Base-by-base conservation (phyloP, 2,113 vertebrate species). In the Daboia siamensis region DNA sequence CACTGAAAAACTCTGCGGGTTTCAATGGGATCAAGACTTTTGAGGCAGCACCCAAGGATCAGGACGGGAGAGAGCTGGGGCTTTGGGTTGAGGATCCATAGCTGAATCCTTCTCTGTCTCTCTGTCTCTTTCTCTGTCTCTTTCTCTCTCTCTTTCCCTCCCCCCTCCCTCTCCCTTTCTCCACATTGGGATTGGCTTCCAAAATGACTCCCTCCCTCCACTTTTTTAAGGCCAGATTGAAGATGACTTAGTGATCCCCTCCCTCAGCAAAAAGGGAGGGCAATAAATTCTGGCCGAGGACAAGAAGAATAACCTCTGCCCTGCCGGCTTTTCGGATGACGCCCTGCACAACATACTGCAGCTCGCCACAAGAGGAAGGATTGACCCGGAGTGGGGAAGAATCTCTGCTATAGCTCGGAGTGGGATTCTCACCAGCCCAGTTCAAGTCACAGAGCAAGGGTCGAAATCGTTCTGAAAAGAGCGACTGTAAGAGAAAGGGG, bases 381-480 rank as follows among this genome's bases (percentile, higher is more conserved):
- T 95, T 91, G 90, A 26, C n/a, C n/a, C 97, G 96, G 97, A 96
- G 97, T 23, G 23, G 24, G 3, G 29, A n/a, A 1, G n/a, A 21
- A 54, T 98, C 98, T 95, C 97, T 97, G 95, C 97, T 95, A 97
- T 96, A 96, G 17, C 94, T 97, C 98, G 96, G 95, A 96, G 97
- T 96, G 96, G 94, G 52, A 33, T n/a, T 95, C 94, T 96, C 96
- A 97, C 96, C 95, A 95, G 96, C 96, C 95, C 95, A 95, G 95
- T 98, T 98, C 97, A 98, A 98, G 96, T 97, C 97, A 98, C 98
- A 98, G 98, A 98, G 98, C 98, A 98, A 98, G 98, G 98, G 97
- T 99, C 99, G 98, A 98, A 97, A 98, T 94, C 97, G 98, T 12
- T 97, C 98, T 98, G 98, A 98, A 98, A 98, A 98, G 98, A 97